Base-by-base conservation (phyloP, 2,797 vertebrate species). In the Molothrus ater region DNA sequence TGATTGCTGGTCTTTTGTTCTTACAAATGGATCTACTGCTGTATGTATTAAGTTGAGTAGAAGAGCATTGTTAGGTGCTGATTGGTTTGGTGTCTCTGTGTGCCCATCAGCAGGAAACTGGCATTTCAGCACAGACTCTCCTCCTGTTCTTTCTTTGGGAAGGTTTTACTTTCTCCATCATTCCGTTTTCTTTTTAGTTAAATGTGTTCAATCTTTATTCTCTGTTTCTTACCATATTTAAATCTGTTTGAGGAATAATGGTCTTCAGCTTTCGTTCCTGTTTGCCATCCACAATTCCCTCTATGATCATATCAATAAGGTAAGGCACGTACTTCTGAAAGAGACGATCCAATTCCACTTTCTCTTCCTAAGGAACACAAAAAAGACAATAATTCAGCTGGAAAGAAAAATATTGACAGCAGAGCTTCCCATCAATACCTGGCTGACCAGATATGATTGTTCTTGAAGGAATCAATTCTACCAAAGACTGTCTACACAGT, bases 291-390 rank as follows among this genome's bases (percentile, higher is more conserved):
- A 98, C 96, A 21, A 99, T 92, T 50, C 99, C 99, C 36, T 99
- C 98, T 80, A 99, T 89, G 48, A 99, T 99, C 99, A 99, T 96
- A 43, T 98, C 98, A 28, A 99, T 98, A 80, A 98, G 98, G n/a
- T 74, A 94, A 45, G 98, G 99, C 43, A 99, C 98, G 2, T 99
- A 99, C 91, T 99, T 99, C 75, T 98, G 97, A 97, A 99, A 99
- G 36, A 99, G 96, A 24, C n/a, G 91, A 60, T 98, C 93, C 57
- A 99, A 97, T 20, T 97, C 88, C 26, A 64, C 64, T 91, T 98
- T 98, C 80, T 99, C 99, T 97, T 97, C 94, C 98, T 98, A 36
- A 19, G 82, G 64, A 92, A 86, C 2, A 5, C 70, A 92, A 89
- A 79, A 93, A 83, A 38, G n/a, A 85, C 22, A 74, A 45, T 53